Conservation (phyloP, 2,888 invertebrate genomes). For the Drosophila mimica region DNA sequence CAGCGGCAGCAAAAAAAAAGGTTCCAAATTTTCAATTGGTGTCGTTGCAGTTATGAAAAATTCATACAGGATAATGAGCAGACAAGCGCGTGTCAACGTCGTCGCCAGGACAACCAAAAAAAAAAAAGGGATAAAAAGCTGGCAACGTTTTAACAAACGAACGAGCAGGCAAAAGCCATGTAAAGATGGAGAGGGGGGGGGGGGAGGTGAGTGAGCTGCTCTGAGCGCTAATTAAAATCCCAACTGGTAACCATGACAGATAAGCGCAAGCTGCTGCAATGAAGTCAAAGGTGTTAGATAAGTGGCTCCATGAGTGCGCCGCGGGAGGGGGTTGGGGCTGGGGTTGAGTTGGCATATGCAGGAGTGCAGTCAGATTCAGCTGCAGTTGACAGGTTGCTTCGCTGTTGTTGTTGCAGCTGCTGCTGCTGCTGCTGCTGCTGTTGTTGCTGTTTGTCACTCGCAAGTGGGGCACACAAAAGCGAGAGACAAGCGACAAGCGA, state of each 20-base stretch:
- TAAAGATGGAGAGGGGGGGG: slow-evolving; percentile 10
- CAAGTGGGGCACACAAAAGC: slow-evolving; percentile 71
- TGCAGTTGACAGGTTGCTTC: slow-evolving; percentile 54
- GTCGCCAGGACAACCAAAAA: slow-evolving; percentile 38
- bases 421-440: slow-evolving; percentile 10
- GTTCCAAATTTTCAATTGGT: slow-evolving; percentile 69
- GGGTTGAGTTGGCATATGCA: not conserved
- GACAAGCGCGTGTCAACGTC: slow-evolving; percentile 79
- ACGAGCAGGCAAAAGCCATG: slow-evolving; percentile 76
- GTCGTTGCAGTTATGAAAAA: slow-evolving; percentile 80
- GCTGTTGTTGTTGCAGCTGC: slow-evolving; percentile 7
- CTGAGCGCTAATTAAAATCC: slow-evolving; percentile 74
- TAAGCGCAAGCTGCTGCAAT: slow-evolving; percentile 62
- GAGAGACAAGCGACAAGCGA: slow-evolving; percentile 53
- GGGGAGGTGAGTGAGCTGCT: slow-evolving; percentile 44
- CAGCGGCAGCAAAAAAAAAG: slow-evolving; percentile 33
- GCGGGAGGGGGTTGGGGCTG: not conserved
- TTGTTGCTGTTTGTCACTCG: slow-evolving; percentile 39
- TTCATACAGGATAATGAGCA: slow-evolving; percentile 83
- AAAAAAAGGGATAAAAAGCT: slow-evolving; percentile 46
- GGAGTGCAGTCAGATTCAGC: slow-evolving; percentile 40
- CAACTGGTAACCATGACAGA: slow-evolving; percentile 75
- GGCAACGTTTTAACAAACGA: slow-evolving; percentile 74
- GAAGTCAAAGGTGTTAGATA: slow-evolving; percentile 79
- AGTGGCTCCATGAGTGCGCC: slow-evolving; percentile 38